phyloP scores from a whole-genome alignment of 2,888 invertebrate genomes.

The Mythimna ferrago region DNA sequence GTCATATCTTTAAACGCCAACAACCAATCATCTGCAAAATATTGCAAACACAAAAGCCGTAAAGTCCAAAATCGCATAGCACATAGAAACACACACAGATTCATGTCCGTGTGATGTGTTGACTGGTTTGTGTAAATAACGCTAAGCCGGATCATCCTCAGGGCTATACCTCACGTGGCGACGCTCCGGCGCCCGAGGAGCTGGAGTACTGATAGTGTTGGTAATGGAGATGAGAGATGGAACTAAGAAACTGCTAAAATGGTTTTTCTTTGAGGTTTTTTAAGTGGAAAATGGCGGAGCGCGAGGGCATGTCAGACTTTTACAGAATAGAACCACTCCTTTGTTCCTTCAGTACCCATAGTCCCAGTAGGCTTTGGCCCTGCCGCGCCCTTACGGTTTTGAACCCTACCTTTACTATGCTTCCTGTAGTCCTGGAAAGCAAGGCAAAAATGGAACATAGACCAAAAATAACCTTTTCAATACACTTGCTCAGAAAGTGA shows the following conservation, averaged over 20 bases:
- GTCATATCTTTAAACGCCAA: too few relatives aligned
- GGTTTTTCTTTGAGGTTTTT: background rate
- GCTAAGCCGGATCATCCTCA: conserved; percentile 71
- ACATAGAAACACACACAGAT: conserved; percentile 17
- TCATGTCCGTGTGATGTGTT: conserved; percentile 33
- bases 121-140: conserved; percentile 61
- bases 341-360: too few relatives aligned
- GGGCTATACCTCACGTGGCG: conserved; percentile 68
- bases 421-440: too few relatives aligned
- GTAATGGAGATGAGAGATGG: background rate
- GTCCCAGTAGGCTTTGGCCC: too few relatives aligned
- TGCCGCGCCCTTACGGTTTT: too few relatives aligned
- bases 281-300: background rate
- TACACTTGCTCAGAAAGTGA: too few relatives aligned
- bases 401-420: too few relatives aligned
- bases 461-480: too few relatives aligned
- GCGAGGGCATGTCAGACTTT: too few relatives aligned
- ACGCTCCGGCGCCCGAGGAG: conserved; percentile 43
- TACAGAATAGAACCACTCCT: too few relatives aligned
- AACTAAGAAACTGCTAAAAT: background rate
- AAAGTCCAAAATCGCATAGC: conserved; percentile 3
- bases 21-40: too few relatives aligned
- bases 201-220: conserved; percentile 35
- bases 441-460: too few relatives aligned
- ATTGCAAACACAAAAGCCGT: background rate